Evolutionary conservation across 2,888 invertebrate genomes (phyloP).

Genomic region (Pseudolycoriella hygida): DNA sequence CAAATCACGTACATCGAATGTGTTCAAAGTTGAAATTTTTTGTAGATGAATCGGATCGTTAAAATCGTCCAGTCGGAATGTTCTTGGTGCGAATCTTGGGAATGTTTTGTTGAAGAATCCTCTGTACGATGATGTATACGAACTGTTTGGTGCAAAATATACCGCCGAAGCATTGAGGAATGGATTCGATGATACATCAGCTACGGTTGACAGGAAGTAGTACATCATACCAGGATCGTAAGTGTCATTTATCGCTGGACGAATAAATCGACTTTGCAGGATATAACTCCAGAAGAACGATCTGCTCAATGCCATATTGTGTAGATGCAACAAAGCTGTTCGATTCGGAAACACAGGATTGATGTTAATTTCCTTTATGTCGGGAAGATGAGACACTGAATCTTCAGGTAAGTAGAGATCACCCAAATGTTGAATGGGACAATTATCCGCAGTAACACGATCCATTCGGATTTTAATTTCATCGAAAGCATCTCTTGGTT

Average conservation of each 20-base stretch:
- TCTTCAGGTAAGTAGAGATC: conserved; percentile 72
- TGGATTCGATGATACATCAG: conserved; percentile 85
- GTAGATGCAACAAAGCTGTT: conserved; percentile 79
- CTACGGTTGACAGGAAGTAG: conserved; percentile 83
- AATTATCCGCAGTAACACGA: conserved; percentile 71
- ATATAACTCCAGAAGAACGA: conserved; percentile 95
- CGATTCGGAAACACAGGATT: conserved; percentile 90
- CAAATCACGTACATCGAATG: conserved; percentile 70
- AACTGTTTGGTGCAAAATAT: conserved; percentile 86
- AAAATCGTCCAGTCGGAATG: conserved; percentile 80
- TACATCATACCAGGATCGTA: conserved; percentile 98
- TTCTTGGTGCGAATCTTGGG: conserved; percentile 84
- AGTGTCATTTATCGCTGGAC: conserved; percentile 79
- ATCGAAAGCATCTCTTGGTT: conserved; percentile 75
- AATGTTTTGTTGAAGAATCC: conserved; percentile 94
- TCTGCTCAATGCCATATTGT: conserved; percentile 90
- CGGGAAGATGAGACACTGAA: conserved; percentile 78
- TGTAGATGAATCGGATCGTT: conserved; percentile 92
- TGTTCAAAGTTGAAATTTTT: conserved; percentile 86
- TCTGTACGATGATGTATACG: conserved; percentile 84
- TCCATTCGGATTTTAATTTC: conserved; percentile 71
- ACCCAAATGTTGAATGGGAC: conserved; percentile 67
- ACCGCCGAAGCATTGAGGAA: conserved; percentile 84
- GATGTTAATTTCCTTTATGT: conserved; percentile 84
- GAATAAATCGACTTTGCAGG: conserved; percentile 73